Percentiles rank a stretch among this genome's conserved stretches.
These are phyloP conservation scores for Oncorhynchus gorbuscha DNA, from an alignment of 2,113 vertebrate species.

Conservation along the genomic window DNA sequence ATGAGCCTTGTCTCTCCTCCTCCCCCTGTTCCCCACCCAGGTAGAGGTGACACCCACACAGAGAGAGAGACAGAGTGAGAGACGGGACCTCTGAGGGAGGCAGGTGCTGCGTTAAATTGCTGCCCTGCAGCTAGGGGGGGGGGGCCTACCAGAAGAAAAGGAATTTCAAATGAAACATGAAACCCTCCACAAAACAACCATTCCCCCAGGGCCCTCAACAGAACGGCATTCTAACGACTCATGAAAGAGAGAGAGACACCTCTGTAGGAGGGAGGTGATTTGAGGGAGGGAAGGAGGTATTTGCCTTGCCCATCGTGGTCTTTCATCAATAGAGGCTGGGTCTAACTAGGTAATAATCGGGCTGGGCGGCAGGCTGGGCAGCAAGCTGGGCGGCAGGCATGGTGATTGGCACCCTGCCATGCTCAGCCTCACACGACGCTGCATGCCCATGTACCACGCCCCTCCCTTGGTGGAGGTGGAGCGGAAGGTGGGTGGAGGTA, in stretches of 20 bases:
- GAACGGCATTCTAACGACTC: slow-evolving; percentile 71
- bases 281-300: too few species aligned
- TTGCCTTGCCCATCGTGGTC: too few species aligned
- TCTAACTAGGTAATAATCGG: too few species aligned
- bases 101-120: slow-evolving; percentile 73
- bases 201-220: slow-evolving; percentile 17
- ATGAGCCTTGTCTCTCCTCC: slow-evolving; percentile 13
- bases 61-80: slow-evolving; percentile 32
- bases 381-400: too few species aligned
- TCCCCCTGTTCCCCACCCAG: not conserved
- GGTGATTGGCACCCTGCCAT: too few species aligned
- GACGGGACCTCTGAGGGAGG: slow-evolving; percentile 53
- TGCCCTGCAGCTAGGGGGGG: slow-evolving; percentile 66
- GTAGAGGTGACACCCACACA: slow-evolving; percentile 31
- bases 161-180: slow-evolving; percentile 83
- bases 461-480: too few species aligned
- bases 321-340: too few species aligned
- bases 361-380: too few species aligned
- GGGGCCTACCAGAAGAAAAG: slow-evolving; percentile 59
- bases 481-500: too few species aligned
- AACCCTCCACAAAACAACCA: slow-evolving; percentile 76
- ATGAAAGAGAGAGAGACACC: not conserved
- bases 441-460: too few species aligned
- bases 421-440: too few species aligned
- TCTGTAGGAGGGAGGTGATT: too few species aligned